Evolutionary conservation across 2,888 invertebrate genomes (phyloP).

Genomic region (Ectobius pallidus): DNA sequence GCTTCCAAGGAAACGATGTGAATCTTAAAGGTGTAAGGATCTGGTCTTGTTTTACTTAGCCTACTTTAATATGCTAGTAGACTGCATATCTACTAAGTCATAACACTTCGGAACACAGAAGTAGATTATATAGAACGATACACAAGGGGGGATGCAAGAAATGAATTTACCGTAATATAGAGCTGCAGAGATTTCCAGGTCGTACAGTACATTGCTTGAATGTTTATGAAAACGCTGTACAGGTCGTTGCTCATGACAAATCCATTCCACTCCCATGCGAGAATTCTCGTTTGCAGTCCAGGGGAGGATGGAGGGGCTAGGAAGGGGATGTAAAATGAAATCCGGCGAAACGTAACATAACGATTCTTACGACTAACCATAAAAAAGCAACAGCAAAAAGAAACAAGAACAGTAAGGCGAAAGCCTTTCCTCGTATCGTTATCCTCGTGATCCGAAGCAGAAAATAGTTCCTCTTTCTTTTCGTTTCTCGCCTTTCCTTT

Average conservation of each 20-base stretch:
- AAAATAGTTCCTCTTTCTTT: background rate
- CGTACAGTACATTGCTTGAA: too few species aligned
- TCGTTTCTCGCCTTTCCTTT: background rate
- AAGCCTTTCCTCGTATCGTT: background rate
- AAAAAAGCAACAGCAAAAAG: background rate
- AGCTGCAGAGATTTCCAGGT: too few species aligned
- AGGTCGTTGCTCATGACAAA: slow-evolving; percentile 6
- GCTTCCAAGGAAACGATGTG: too few species aligned
- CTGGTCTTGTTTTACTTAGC: too few species aligned
- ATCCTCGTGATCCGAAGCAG: background rate
- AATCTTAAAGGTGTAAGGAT: too few species aligned
- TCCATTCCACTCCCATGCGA: too few species aligned
- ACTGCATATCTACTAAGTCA: too few species aligned
- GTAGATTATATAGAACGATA: background rate
- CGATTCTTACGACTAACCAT: slow-evolving; percentile 6
- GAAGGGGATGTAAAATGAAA: background rate
- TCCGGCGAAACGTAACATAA: background rate
- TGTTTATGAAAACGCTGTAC: background rate
- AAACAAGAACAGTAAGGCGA: background rate
- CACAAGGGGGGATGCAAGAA: background rate
- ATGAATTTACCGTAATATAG: too few species aligned
- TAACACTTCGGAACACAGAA: background rate
- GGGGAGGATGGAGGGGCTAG: background rate
- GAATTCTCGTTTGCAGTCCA: background rate
- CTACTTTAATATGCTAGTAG: too few species aligned